Evolutionary conservation across 1,140 invertebrate genomes (phyloP).

Genomic region (Eubasilissa regina): DNA sequence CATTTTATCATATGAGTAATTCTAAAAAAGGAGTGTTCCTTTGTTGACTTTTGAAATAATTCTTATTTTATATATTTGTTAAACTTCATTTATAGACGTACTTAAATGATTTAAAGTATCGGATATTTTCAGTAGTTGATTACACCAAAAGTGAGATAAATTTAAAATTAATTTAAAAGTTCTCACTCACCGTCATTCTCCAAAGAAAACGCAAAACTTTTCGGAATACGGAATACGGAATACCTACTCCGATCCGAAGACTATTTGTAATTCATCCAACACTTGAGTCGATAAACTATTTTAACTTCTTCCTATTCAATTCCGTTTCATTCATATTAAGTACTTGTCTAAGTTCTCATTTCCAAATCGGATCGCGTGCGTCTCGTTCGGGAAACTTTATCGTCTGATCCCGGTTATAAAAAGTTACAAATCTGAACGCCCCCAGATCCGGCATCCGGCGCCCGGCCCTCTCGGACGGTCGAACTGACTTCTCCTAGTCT

Average conservation of each 20-base stretch:
- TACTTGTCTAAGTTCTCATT: conserved; percentile 53
- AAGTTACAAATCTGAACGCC: conserved; percentile 59
- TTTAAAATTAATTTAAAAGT: no score
- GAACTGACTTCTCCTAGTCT: neutral
- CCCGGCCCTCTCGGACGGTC: neutral
- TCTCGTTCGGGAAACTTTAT: conserved; percentile 58
- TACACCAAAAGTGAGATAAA: no score
- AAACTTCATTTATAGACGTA: no score
- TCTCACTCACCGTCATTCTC: no score
- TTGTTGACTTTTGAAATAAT: no score
- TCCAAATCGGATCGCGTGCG: conserved; percentile 58
- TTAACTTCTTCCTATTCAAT: conserved; percentile 46
- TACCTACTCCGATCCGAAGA: neutral
- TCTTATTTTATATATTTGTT: no score
- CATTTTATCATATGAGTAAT: no score
- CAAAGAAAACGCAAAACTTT: no score
- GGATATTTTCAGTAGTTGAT: no score
- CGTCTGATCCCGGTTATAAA: conserved; percentile 58
- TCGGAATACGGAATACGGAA: no score
- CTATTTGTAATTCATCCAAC: conserved; percentile 34
- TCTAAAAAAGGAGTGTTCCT: no score
- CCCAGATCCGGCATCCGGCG: neutral
- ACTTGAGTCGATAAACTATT: conserved; percentile 42
- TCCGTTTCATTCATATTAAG: conserved; percentile 55
- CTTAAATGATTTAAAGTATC: no score